A percentile compares a stretch with the other conserved stretches of the same genome.
Conservation (phyloP, 2,797 vertebrate species). For the Silurus aristotelis region DNA sequence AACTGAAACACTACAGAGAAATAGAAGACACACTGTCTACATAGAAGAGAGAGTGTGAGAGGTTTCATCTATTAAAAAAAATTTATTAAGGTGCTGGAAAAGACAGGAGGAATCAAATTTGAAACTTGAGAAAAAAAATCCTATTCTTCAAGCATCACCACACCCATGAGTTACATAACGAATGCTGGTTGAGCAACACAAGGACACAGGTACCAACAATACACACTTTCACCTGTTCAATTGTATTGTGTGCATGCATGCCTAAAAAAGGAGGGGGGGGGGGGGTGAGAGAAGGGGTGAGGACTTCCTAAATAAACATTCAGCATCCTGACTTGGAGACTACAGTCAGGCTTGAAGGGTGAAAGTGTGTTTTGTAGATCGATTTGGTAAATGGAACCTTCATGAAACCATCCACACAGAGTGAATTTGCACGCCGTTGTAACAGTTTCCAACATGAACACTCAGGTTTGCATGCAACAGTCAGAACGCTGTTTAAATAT, state of each 20-base stretch:
- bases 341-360: constrained; percentile 27
- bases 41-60: constrained; percentile 26
- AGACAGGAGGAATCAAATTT: constrained; percentile 28
- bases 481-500: constrained; percentile 55
- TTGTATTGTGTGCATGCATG: constrained; percentile 32
- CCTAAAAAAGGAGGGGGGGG: background rate
- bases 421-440: constrained; percentile 21
- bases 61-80: constrained; percentile 44
- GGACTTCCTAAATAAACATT: constrained; percentile 22
- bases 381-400: constrained; percentile 4
- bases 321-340: background rate
- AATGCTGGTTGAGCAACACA: constrained; percentile 46
- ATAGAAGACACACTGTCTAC: constrained; percentile 37
- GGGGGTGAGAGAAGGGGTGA: no score
- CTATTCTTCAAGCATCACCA: constrained; percentile 45
- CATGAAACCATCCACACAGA: constrained; percentile 6
- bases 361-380: background rate
- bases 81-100: constrained; percentile 31
- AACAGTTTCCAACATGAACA: constrained; percentile 26
- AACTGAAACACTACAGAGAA: constrained; percentile 57
- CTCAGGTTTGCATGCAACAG: constrained; percentile 56
- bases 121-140: constrained; percentile 17
- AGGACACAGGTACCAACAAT: constrained; percentile 40
- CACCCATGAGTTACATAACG: constrained; percentile 41
- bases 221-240: constrained; percentile 41